These are phyloP conservation scores for Coelopa pilipes DNA, from an alignment of 2,888 invertebrate genomes.

Conservation along the genomic window DNA sequence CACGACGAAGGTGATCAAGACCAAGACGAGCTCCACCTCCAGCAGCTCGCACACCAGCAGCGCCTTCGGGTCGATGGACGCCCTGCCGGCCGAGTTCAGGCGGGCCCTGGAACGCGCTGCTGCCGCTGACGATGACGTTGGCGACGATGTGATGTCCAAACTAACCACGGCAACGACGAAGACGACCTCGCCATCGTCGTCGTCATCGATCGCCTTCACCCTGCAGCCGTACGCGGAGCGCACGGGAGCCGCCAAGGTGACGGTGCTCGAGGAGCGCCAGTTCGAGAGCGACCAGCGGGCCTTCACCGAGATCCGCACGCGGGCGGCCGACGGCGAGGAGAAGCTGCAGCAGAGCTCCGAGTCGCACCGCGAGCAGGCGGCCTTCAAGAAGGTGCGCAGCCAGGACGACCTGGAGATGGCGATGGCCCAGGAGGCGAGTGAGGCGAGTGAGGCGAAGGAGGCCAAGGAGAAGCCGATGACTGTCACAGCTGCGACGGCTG, in stretches of 20 bases:
- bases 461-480: slow-evolving; percentile 55
- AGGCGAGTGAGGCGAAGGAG: slow-evolving; percentile 6
- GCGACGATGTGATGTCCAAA: not conserved
- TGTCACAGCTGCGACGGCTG: slow-evolving; percentile 61
- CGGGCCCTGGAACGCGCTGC: slow-evolving; percentile 30
- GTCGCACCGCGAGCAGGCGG: slow-evolving; percentile 57
- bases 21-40: slow-evolving; percentile 38
- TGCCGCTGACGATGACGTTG: not conserved
- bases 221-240: slow-evolving; percentile 59
- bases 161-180: no score
- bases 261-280: slow-evolving; percentile 57
- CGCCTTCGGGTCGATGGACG: slow-evolving; percentile 41
- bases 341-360: slow-evolving; percentile 57
- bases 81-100: slow-evolving; percentile 42
- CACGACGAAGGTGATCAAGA: slow-evolving; percentile 48
- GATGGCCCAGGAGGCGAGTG: not conserved
- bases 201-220: slow-evolving; percentile 52
- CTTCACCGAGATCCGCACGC: slow-evolving; percentile 55
- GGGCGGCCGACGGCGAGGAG: slow-evolving; percentile 56
- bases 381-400: slow-evolving; percentile 59
- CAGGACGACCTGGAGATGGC: slow-evolving; percentile 54
- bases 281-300: slow-evolving; percentile 58
- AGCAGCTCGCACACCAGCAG: slow-evolving; percentile 42
- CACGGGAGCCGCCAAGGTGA: slow-evolving; percentile 46
- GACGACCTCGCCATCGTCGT: not conserved